phyloP scores from a whole-genome alignment of 2,797 vertebrate genomes.

The Glossophaga mutica region DNA sequence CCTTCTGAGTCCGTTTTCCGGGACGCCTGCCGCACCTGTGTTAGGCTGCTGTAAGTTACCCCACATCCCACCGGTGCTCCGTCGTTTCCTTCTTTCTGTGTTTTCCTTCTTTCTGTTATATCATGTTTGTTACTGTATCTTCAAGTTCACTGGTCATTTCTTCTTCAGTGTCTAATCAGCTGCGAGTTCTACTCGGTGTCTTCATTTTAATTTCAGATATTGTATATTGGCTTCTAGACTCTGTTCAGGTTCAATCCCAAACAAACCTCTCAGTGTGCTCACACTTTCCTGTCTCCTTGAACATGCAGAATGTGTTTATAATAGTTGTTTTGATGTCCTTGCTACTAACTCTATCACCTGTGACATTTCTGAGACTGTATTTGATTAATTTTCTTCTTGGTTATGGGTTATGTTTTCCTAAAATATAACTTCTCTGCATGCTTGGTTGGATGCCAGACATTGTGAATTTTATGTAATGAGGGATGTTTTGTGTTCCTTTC shows the following conservation, averaged over 20 bases:
- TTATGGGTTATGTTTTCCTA: not conserved
- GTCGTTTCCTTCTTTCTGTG: not conserved
- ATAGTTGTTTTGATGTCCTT: not conserved
- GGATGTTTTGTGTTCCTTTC: not conserved
- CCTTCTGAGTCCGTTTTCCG: not conserved
- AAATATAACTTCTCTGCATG: not conserved
- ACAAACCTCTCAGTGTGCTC: not conserved
- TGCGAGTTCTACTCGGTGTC: not conserved
- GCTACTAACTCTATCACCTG: not conserved
- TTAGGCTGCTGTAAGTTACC: not conserved
- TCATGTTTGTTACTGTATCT: not conserved
- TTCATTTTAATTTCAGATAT: not conserved
- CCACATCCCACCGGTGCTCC: not conserved
- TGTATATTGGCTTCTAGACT: not conserved
- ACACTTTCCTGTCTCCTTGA: not conserved
- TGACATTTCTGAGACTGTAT: not conserved
- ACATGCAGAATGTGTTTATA: not conserved
- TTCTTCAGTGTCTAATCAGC: not conserved
- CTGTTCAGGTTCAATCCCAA: not conserved
- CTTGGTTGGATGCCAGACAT: not conserved
- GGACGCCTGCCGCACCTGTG: not conserved
- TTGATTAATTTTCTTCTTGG: not conserved
- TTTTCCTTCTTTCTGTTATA: not conserved
- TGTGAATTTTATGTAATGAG: not conserved
- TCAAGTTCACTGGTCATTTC: not conserved